phyloP scores from a whole-genome alignment of 2,797 vertebrate genomes.

The Kryptopterus vitreolus region DNA sequence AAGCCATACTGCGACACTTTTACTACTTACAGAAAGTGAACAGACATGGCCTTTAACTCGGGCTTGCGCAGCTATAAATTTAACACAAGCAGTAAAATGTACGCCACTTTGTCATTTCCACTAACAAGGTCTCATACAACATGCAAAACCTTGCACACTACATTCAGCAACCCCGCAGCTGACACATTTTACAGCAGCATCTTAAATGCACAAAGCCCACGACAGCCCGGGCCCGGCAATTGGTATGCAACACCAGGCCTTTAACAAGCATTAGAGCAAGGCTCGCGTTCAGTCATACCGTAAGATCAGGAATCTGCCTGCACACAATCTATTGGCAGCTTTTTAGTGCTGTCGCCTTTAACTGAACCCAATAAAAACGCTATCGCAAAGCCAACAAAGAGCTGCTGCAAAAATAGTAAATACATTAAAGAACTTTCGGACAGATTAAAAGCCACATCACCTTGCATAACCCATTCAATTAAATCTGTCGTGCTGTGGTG shows the following conservation, averaged over 20 bases:
- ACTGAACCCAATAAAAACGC: constrained; percentile 20
- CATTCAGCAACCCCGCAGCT: constrained; percentile 1
- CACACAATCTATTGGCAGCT: constrained; percentile 23
- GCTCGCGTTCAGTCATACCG: constrained; percentile 11
- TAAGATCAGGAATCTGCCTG: constrained; percentile 20
- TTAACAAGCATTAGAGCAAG: constrained; percentile 29
- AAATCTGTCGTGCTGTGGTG: background rate
- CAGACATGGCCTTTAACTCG: constrained; percentile 16
- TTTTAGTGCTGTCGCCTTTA: constrained; percentile 31
- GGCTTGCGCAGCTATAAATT: constrained; percentile 12
- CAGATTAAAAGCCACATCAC: constrained; percentile 34
- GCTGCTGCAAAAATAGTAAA: constrained; percentile 22
- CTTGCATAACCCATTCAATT: constrained; percentile 32
- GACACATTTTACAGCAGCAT: constrained; percentile 37
- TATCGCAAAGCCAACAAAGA: constrained; percentile 19
- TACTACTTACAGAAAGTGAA: constrained; percentile 14
- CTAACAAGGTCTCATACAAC: constrained; percentile 27
- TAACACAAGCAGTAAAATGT: constrained; percentile 18
- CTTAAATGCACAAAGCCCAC: constrained; percentile 10
- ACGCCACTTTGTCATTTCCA: constrained; percentile 28
- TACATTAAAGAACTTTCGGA: constrained; percentile 12
- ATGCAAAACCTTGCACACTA: constrained; percentile 18
- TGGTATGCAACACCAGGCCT: constrained; percentile 41
- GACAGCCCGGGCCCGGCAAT: constrained; percentile 1
- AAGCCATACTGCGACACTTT: background rate